A percentile compares a stretch with the other conserved stretches of the same genome.
These are phyloP conservation scores for Neofelis nebulosa DNA, from an alignment of 2,113 vertebrate genomes.

Conservation along the genomic window DNA sequence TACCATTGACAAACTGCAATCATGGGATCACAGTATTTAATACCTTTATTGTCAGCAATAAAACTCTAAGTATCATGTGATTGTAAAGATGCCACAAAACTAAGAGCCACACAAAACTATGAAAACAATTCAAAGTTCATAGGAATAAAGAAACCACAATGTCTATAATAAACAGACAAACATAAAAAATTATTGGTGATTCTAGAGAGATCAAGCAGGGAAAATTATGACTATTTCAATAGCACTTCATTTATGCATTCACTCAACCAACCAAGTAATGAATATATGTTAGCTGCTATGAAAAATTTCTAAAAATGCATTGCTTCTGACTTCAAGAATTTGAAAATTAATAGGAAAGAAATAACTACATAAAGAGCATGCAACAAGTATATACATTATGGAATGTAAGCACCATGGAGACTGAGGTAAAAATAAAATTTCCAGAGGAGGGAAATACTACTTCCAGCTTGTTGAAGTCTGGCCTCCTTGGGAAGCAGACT, in stretches of 20 bases:
- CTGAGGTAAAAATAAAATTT: background rate
- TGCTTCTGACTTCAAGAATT: background rate
- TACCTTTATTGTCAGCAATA: background rate
- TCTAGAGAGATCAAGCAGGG: background rate
- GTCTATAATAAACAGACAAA: background rate
- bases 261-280: background rate
- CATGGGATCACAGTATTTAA: background rate
- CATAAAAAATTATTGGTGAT: background rate
- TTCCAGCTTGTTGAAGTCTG: background rate
- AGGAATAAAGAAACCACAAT: background rate
- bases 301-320: background rate
- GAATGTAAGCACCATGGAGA: background rate
- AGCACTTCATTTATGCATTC: constrained; percentile 8
- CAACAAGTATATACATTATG: background rate
- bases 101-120: background rate
- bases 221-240: background rate
- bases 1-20: background rate
- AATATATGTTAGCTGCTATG: background rate
- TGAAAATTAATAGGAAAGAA: background rate
- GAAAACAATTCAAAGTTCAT: background rate
- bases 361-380: background rate
- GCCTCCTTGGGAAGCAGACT: background rate
- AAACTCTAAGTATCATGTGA: background rate
- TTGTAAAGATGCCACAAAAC: background rate
- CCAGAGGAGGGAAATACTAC: background rate